These are phyloP conservation scores for Drosophila miranda DNA, from an alignment of 1,140 invertebrate genomes.

Conservation along the genomic window DNA sequence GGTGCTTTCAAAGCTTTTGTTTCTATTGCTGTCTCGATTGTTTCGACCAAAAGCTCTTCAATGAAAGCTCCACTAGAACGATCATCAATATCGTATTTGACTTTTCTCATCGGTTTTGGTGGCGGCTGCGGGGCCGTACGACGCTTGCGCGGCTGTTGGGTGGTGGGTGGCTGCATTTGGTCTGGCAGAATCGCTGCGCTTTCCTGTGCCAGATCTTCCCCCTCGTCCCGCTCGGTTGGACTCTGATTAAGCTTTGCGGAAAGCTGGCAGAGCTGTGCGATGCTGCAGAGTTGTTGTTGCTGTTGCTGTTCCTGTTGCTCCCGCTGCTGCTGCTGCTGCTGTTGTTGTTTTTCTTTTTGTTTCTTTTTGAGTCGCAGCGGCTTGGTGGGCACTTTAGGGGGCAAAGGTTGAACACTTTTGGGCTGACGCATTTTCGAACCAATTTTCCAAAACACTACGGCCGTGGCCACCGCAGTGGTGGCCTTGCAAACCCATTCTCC, in stretches of 20 bases:
- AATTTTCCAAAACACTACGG: slow-evolving; percentile 1
- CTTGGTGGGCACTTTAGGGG: slow-evolving; percentile 33
- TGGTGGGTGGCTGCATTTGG: neutral
- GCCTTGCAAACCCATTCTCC: neutral
- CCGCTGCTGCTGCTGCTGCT: slow-evolving; percentile 6
- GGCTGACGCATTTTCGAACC: slow-evolving; percentile 6
- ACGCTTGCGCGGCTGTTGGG: slow-evolving; percentile 36
- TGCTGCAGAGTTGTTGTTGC: slow-evolving; percentile 6
- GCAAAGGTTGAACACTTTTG: slow-evolving; percentile 35
- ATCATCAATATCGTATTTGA: slow-evolving; percentile 10
- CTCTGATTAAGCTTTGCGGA: neutral
- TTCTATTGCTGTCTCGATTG: slow-evolving; percentile 8
- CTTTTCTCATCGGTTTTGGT: slow-evolving; percentile 2
- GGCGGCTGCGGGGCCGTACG: slow-evolving; percentile 25
- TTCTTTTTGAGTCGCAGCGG: slow-evolving; percentile 35
- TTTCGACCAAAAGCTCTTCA: slow-evolving; percentile 35
- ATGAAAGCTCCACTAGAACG: slow-evolving; percentile 29
- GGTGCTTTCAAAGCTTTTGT: neutral
- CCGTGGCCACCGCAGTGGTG: neutral
- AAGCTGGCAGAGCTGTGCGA: slow-evolving; percentile 24
- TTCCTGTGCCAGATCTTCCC: neutral
- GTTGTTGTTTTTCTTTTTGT: neutral
- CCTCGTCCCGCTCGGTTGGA: neutral
- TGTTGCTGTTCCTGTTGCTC: slow-evolving; percentile 1
- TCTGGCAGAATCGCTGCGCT: slow-evolving; percentile 2